Conservation (phyloP, 2,113 vertebrate genomes). For the Pluvialis apricaria region DNA sequence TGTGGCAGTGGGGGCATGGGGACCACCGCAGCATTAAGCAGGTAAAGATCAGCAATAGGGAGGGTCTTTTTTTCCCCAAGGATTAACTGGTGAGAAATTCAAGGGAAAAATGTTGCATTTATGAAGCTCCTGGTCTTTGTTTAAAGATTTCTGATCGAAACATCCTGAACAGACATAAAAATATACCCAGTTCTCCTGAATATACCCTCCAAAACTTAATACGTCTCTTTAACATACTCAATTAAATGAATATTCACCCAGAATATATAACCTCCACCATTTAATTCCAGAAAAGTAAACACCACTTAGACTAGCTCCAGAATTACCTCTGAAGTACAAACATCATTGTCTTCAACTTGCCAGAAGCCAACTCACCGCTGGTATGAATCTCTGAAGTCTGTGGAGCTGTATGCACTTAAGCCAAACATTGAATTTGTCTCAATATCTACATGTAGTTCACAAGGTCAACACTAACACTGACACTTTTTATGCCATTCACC, state of each 20-base stretch:
- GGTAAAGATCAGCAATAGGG: not conserved
- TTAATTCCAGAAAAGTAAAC: not conserved
- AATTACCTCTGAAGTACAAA: not conserved
- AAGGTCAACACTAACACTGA: not conserved
- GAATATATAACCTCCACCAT: not conserved
- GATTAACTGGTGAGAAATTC: not conserved
- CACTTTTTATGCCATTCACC: not conserved
- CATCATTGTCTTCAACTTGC: fast-evolving
- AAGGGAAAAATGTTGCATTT: not conserved
- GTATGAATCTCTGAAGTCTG: not conserved
- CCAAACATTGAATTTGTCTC: not conserved
- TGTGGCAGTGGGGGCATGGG: too few relatives aligned
- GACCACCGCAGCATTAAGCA: not conserved
- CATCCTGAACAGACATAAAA: not conserved
- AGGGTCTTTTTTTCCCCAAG: not conserved
- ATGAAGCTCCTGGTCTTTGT: not conserved
- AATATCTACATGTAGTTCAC: not conserved
- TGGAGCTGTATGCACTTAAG: not conserved
- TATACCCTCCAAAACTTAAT: not conserved
- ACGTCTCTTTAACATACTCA: not conserved
- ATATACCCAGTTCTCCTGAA: not conserved
- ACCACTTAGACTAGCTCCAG: not conserved
- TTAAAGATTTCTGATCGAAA: not conserved
- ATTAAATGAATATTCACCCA: not conserved
- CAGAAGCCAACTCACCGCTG: not conserved